Base-by-base conservation (phyloP, 2,113 vertebrate genomes). In the Hippopotamus amphibius region DNA sequence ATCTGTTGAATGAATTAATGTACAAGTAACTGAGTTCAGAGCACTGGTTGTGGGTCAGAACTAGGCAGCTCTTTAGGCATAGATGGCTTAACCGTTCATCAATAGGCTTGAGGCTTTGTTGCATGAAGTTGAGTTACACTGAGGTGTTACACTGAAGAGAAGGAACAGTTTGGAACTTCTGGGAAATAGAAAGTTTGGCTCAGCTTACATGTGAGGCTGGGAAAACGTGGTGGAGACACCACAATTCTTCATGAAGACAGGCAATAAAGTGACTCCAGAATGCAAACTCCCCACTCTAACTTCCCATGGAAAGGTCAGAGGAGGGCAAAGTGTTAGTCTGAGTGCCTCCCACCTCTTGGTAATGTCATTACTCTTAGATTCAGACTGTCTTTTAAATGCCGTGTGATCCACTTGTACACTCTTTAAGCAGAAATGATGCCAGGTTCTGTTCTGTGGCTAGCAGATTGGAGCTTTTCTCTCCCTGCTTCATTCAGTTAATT, bases 401-500 rank as follows among this genome's bases (percentile, higher is more conserved):
- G 71, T 24, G 17, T 11, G 33, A 88, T 59, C 96, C 46, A 43
- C 95, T 90, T 95, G 50, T 79, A 89, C 90, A 97, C 59, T 96
- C 82, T 95, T 94, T 37, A 87, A 92, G 69, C 77, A 94, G 97
- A 97, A 93, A 84, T 59, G 3, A 87, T 96, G 50, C 80, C 90
- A 92, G 77, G 71, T 72, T 97, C 97, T 97, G 30, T 46, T 76
- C 33, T 89, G 95, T 79, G 95, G 41, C 93, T 53, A 92, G 97
- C 89, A 93, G 37, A 68, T 91, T 97, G 88, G 91, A 74, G 17
- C 30, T 94, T 95, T 96, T 79, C 87, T 97, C 88, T 85, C 92
- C 30, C 69, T 46, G 82, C 76, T 96, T 94, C 93, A 84, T 97
- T 97, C 96, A 95, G 96, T 93, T 97, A 97, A 97, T 93, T 97